A percentile compares a stretch with the other conserved stretches of the same genome.
Conservation (phyloP, 2,888 invertebrate species). For the Apodemia mormo region DNA sequence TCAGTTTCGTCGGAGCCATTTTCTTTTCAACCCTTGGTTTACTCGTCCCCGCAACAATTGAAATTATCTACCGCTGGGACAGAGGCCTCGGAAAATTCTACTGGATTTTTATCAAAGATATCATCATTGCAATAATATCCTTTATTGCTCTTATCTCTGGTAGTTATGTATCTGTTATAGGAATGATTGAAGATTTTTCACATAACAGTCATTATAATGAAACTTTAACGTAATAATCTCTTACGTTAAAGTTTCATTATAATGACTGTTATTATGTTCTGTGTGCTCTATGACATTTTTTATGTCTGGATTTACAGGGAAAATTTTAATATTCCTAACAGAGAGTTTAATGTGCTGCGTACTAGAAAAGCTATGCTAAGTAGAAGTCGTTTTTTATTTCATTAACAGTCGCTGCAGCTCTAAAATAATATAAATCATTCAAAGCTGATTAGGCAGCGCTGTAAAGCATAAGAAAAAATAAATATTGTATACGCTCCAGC, state of each 20-base stretch:
- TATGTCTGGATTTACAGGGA: no score
- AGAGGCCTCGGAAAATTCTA: slow-evolving; percentile 83
- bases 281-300: no score
- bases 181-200: slow-evolving; percentile 61
- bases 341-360: no score
- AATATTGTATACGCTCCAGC: no score
- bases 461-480: no score
- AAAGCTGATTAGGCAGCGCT: no score
- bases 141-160: slow-evolving; percentile 63
- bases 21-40: slow-evolving; percentile 88
- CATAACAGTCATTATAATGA: neutral
- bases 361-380: no score
- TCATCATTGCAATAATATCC: slow-evolving; percentile 60
- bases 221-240: slow-evolving; percentile 10
- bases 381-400: no score
- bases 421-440: no score
- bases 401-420: no score
- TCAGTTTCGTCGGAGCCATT: slow-evolving; percentile 92
- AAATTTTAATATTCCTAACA: no score
- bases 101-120: slow-evolving; percentile 86
- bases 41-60: slow-evolving; percentile 87
- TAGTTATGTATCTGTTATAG: slow-evolving; percentile 60
- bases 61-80: slow-evolving; percentile 87
- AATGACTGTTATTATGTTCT: neutral
- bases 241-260: slow-evolving; percentile 19